A percentile compares a stretch with the other conserved stretches of the same genome.
phyloP scores from a whole-genome alignment of 2,113 vertebrate genomes.

The Istiophorus platypterus region DNA sequence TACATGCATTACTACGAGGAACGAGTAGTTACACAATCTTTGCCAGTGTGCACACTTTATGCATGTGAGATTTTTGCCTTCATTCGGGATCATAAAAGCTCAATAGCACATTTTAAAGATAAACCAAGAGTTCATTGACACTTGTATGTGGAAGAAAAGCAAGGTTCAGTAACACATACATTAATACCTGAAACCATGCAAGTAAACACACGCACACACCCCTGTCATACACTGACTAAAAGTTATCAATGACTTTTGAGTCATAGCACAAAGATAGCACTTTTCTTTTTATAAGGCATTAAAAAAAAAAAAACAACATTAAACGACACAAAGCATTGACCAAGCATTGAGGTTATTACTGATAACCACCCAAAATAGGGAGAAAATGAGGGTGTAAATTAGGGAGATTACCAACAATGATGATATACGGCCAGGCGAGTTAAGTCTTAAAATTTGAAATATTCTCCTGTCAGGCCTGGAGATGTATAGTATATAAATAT shows the following conservation, averaged over 20 bases:
- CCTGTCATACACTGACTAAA: background rate
- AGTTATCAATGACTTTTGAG: slow-evolving; percentile 10
- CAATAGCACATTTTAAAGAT: background rate
- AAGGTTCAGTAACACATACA: background rate
- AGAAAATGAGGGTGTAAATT: background rate
- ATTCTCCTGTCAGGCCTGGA: background rate
- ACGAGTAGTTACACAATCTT: slow-evolving; percentile 4
- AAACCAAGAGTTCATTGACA: background rate
- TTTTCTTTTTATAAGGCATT: slow-evolving; percentile 38
- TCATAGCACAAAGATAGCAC: slow-evolving; percentile 23
- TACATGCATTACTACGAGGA: slow-evolving; percentile 25
- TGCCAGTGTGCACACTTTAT: slow-evolving; percentile 16
- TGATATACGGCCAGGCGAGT: background rate
- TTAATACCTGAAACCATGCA: background rate
- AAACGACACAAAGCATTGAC: slow-evolving; percentile 11
- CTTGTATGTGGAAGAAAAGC: background rate
- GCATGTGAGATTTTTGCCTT: slow-evolving; percentile 25
- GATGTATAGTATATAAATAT: background rate
- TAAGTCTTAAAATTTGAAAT: background rate
- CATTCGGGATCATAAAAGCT: slow-evolving; percentile 14
- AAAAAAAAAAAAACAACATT: background rate
- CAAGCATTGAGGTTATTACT: slow-evolving; percentile 10
- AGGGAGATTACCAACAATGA: background rate
- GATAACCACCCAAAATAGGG: background rate
- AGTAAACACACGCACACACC: background rate